phyloP scores from a whole-genome alignment of 1,140 invertebrate genomes.

The Danaus melanippus region DNA sequence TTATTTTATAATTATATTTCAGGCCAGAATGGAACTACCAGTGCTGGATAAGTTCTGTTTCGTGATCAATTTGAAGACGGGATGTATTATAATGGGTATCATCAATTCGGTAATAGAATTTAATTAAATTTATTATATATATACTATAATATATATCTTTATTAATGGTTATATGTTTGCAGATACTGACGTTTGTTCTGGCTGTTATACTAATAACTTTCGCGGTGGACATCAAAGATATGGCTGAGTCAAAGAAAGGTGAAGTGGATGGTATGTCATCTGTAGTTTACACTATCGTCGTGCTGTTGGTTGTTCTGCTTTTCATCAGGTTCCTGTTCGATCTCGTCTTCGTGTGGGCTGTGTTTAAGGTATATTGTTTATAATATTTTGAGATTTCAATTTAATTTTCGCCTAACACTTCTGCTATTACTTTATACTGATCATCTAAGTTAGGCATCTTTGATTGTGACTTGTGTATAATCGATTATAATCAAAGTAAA shows the following conservation, averaged over 20 bases:
- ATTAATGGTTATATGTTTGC: constrained; percentile 10
- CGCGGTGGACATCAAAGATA: constrained; percentile 45
- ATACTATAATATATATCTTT: no score
- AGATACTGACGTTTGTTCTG: constrained; percentile 55
- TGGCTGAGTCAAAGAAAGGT: constrained; percentile 34
- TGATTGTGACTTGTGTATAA: no score
- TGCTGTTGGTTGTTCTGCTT: constrained; percentile 45
- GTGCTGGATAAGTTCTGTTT: constrained; percentile 62
- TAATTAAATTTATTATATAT: no score
- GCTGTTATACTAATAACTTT: constrained; percentile 52
- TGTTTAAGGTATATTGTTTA: constrained; percentile 40
- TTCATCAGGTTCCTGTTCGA: constrained; percentile 53
- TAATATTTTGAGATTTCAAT: no score
- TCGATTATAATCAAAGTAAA: no score
- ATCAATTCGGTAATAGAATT: constrained; percentile 44
- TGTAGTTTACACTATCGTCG: constrained; percentile 54
- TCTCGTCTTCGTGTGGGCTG: constrained; percentile 53
- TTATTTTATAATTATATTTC: constrained; percentile 17
- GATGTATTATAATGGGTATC: constrained; percentile 54
- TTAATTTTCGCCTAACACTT: no score
- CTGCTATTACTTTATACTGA: no score
- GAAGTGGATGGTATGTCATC: constrained; percentile 45
- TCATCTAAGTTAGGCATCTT: no score
- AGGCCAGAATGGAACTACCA: constrained; percentile 58
- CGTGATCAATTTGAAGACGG: constrained; percentile 46